A percentile compares a stretch with the other conserved stretches of the same genome.
Conservation (phyloP, 35 echinoderm and acorn worm genomes). For the Strongylocentrotus purpuratus region DNA sequence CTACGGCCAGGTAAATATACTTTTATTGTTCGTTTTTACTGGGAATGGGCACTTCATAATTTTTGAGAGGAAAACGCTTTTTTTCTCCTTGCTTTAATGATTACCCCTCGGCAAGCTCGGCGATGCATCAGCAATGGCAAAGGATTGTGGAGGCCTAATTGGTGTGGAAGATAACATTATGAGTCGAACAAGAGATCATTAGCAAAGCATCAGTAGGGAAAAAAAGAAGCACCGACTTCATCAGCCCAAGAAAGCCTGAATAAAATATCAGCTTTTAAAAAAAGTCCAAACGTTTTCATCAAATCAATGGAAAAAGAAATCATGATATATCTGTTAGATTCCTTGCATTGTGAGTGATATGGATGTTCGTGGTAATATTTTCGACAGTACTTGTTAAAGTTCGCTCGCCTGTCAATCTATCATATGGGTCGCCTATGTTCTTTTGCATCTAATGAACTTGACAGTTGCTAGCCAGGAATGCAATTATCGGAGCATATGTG, state of each 20-base stretch:
- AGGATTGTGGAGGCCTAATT: neutral
- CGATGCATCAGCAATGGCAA: neutral
- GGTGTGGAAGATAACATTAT: neutral
- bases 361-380: neutral
- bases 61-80: no score
- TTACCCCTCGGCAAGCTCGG: neutral
- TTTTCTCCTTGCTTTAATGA: neutral
- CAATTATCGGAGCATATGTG: neutral
- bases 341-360: neutral
- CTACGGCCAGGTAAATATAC: conserved; percentile 66
- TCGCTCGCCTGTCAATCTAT: neutral
- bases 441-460: neutral
- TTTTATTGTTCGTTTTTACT: neutral
- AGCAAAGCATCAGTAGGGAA: neutral
- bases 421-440: neutral
- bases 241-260: neutral
- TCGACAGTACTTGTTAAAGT: neutral
- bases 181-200: neutral
- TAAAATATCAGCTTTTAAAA: neutral
- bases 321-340: neutral
- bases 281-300: neutral
- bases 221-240: neutral
- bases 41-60: neutral
- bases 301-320: neutral
- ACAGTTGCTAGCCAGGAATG: neutral